Conservation (phyloP, 2,113 vertebrate genomes). For the Hydrolagus affinis region DNA sequence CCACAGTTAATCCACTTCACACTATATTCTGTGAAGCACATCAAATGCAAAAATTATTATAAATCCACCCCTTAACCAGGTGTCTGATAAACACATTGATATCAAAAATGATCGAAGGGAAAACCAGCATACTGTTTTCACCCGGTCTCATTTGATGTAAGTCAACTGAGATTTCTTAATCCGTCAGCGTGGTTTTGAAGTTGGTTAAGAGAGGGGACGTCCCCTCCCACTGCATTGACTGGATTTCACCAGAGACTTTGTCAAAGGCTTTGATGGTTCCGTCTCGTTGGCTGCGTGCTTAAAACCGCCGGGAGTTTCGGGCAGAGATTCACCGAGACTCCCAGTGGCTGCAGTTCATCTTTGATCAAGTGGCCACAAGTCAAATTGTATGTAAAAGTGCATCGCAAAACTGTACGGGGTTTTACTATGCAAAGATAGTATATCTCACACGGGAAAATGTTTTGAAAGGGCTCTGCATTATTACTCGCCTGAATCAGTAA, state of each 20-base stretch:
- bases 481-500: conserved; percentile 14
- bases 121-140: not conserved
- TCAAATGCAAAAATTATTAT: not conserved
- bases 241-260: not conserved
- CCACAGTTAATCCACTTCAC: too few species aligned
- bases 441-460: conserved; percentile 7
- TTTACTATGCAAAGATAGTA: conserved; percentile 31
- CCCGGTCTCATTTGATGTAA: not conserved
- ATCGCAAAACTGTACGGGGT: not conserved
- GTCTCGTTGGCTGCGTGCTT: not conserved
- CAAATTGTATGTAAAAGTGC: not conserved
- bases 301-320: not conserved
- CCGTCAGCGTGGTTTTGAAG: conserved; percentile 1
- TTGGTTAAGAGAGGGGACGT: not conserved
- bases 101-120: not conserved
- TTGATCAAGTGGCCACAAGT: not conserved
- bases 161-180: not conserved
- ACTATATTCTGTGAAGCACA: not conserved
- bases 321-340: conserved; percentile 4
- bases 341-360: not conserved
- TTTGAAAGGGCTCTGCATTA: conserved; percentile 28
- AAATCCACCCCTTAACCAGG: too few species aligned
- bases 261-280: conserved; percentile 2
- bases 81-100: not conserved
- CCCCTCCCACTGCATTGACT: not conserved